Evolutionary conservation across 2,113 vertebrate genomes (phyloP).

Genomic region (Esox niger): DNA sequence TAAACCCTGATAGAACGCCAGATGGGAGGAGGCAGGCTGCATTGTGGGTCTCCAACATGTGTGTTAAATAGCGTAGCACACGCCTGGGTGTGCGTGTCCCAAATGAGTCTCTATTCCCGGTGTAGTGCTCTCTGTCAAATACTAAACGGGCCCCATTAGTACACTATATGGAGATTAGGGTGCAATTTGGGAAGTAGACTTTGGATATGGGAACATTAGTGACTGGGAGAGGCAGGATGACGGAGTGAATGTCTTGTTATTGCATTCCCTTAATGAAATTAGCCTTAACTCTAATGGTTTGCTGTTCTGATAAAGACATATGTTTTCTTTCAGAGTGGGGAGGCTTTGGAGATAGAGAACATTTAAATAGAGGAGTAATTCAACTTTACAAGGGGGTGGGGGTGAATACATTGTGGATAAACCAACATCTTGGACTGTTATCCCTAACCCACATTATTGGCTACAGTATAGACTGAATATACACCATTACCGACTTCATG

Average conservation of each 20-base stretch:
- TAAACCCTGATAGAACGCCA: background rate
- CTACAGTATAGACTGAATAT: too few relatives aligned
- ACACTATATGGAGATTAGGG: too few relatives aligned
- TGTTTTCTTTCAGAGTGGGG: slow-evolving; percentile 3
- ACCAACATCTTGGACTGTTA: too few relatives aligned
- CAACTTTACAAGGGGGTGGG: background rate
- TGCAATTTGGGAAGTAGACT: too few relatives aligned
- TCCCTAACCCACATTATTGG: too few relatives aligned
- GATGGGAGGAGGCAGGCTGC: too few relatives aligned
- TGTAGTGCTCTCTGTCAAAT: slow-evolving; percentile 19
- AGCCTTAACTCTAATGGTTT: background rate
- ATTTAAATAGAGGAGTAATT: slow-evolving; percentile 42
- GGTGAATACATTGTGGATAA: too few relatives aligned
- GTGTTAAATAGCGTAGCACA: too few relatives aligned
- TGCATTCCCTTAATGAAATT: slow-evolving; percentile 33
- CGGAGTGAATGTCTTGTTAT: slow-evolving; percentile 15
- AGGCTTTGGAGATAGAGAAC: background rate
- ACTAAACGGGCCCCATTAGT: slow-evolving; percentile 13
- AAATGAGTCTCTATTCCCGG: background rate
- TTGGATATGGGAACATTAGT: background rate
- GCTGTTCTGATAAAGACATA: slow-evolving; percentile 15
- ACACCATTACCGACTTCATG: too few relatives aligned
- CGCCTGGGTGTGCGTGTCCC: too few relatives aligned
- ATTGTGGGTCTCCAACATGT: too few relatives aligned
- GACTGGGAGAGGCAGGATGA: slow-evolving; percentile 1